Evolutionary conservation across 2,113 vertebrate genomes (phyloP).

Genomic region (Pontoporia blainvillei): DNA sequence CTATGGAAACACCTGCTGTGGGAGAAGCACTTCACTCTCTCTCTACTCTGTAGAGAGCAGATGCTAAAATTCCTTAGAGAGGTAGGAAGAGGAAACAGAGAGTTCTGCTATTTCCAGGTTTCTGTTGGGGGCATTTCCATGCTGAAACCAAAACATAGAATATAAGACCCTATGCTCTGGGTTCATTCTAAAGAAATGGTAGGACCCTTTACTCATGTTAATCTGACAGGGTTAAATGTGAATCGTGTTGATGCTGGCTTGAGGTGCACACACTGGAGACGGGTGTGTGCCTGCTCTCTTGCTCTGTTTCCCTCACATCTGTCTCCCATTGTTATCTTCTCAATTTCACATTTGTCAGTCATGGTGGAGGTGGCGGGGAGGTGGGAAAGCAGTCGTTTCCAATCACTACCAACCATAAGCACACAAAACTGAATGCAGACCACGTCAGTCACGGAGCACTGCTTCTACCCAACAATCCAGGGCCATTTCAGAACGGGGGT

Average conservation of each 20-base stretch:
- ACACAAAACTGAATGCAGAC: not conserved
- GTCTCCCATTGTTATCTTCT: not conserved
- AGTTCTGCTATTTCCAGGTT: not conserved
- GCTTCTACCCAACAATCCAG: not conserved
- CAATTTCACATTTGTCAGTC: not conserved
- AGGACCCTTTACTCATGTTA: not conserved
- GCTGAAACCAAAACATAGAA: not conserved
- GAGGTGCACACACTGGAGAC: not conserved
- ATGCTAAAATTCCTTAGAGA: not conserved
- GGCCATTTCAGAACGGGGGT: not conserved
- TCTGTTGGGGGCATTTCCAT: not conserved
- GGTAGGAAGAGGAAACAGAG: not conserved
- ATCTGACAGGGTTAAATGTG: not conserved
- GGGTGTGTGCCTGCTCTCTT: not conserved
- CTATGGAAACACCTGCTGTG: rapidly evolving
- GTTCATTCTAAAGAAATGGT: not conserved
- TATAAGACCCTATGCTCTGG: not conserved
- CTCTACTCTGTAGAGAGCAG: not conserved
- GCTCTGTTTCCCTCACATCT: not conserved
- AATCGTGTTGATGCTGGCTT: rapidly evolving
- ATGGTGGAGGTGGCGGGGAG: not conserved
- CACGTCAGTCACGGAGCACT: not conserved
- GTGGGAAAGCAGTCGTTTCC: not conserved
- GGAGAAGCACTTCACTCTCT: not conserved
- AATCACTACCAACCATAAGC: not conserved